These are phyloP conservation scores for Ptiloglossa arizonensis DNA, from an alignment of 1,140 invertebrate genomes.

Conservation along the genomic window DNA sequence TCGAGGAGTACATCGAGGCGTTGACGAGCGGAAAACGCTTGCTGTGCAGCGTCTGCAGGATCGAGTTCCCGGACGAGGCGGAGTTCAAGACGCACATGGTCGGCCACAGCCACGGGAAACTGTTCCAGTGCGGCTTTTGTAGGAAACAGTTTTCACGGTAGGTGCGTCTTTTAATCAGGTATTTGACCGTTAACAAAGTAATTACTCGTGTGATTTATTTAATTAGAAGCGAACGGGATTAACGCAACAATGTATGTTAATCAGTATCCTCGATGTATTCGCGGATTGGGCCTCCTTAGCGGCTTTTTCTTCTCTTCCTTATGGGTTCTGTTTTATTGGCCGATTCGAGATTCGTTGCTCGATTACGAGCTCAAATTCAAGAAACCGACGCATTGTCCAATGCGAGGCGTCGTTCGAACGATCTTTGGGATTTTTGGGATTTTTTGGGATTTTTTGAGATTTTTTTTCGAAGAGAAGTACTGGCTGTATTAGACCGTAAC, in stretches of 20 bases:
- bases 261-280: neutral
- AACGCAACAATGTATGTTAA: neutral
- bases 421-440: too few relatives aligned
- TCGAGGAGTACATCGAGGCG: slow-evolving; percentile 54
- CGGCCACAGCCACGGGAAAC: slow-evolving; percentile 39
- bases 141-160: slow-evolving; percentile 50
- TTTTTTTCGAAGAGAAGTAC: too few relatives aligned
- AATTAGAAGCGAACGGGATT: neutral
- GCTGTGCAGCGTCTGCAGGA: slow-evolving; percentile 58
- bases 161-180: neutral
- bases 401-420: too few relatives aligned
- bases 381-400: too few relatives aligned
- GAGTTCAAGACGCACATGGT: slow-evolving; percentile 57
- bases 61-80: slow-evolving; percentile 52
- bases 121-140: slow-evolving; percentile 50
- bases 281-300: neutral
- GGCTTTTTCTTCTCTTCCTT: neutral
- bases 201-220: neutral
- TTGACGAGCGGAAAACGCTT: slow-evolving; percentile 35
- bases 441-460: too few relatives aligned
- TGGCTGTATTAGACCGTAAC: too few relatives aligned
- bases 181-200: neutral
- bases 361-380: too few relatives aligned
- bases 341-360: too few relatives aligned
- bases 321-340: too few relatives aligned